Base-by-base conservation (phyloP, 2,113 vertebrate species). In the Hipposideros armiger region DNA sequence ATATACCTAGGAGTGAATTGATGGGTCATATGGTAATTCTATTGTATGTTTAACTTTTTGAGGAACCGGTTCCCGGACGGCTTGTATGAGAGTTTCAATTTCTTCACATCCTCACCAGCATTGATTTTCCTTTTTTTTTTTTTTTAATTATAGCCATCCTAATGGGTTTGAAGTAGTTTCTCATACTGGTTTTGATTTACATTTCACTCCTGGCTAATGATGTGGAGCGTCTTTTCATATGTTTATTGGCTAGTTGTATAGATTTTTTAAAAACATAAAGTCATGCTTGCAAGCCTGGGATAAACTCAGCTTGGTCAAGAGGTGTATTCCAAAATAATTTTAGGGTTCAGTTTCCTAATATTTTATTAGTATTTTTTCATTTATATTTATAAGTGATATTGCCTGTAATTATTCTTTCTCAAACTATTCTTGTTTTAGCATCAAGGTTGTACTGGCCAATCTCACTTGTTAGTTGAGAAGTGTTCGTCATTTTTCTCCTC, bases 401-500 rank as follows among this genome's bases (percentile, higher is more conserved):
- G 50, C 28, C 40, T 92, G 16, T 67, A 77, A 28, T 64, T 85
- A 30, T 28, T 47, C 42, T 60, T 87, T 60, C 74, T 87, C 17
- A 87, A 87, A 86, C 40, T 50, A 11, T 69, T 78, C 28, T 78
- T 58, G 32, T 16, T 67, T 80, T 50, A 40, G 28, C 50, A 11
- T 60, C 40, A 87, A 60, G 64, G 10, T 87, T 80, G 32, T 62
- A 80, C 26, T 52, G 74, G 32, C 52, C 32, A 72, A 5, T 70
- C 40, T 80, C 24, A 77, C 16, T 47, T 87, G 69, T 22, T 86
- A 69, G 26, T 50, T 93, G 52, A 69, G 50, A 28, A 78, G 7
- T 70, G 16, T 92, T 77, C 36, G 67, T 70, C 64, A 72, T 60
- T 78, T 93, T 86, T 50, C 40, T 78, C 91, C 50, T 70, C 54